These are phyloP conservation scores for Drosophila quinaria DNA, from an alignment of 2,888 invertebrate genomes.

Conservation along the genomic window DNA sequence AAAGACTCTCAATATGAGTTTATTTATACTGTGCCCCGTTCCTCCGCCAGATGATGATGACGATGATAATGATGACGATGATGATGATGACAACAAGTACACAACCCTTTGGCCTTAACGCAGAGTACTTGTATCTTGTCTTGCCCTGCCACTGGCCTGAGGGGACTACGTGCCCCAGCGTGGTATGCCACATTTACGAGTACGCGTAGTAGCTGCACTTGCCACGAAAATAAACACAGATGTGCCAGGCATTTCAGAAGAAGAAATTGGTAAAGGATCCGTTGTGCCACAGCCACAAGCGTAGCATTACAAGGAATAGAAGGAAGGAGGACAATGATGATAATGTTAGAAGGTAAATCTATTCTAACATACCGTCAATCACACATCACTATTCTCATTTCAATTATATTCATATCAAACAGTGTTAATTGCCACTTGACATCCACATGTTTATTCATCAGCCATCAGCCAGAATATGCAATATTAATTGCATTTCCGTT, in stretches of 20 bases:
- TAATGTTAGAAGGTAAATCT: constrained; percentile 25
- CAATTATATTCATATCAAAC: constrained; percentile 11
- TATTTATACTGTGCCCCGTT: constrained; percentile 44
- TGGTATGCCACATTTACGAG: constrained; percentile 65
- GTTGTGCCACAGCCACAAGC: constrained; percentile 31
- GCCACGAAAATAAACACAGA: constrained; percentile 74
- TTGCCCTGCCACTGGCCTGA: constrained; percentile 27
- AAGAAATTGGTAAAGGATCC: not conserved
- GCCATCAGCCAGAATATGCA: constrained; percentile 22
- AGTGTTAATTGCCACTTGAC: not conserved
- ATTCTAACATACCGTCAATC: not conserved
- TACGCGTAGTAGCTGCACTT: constrained; percentile 64
- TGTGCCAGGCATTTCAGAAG: constrained; percentile 20
- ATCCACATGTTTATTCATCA: constrained; percentile 23
- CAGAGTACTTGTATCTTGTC: constrained; percentile 43
- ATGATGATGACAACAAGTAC: constrained; percentile 70
- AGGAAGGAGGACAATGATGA: constrained; percentile 3
- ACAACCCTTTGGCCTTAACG: constrained; percentile 70
- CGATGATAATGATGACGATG: constrained; percentile 19
- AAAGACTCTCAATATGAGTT: constrained; percentile 19
- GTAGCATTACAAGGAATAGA: constrained; percentile 38
- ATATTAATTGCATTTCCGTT: constrained; percentile 46
- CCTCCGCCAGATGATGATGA: constrained; percentile 12
- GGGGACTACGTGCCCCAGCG: constrained; percentile 39
- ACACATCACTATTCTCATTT: constrained; percentile 6